Evolutionary conservation across 1,140 invertebrate species (phyloP), one percentile per base, ranked within the genome.

Genomic region (Thaumetopoea pityocampa): DNA sequence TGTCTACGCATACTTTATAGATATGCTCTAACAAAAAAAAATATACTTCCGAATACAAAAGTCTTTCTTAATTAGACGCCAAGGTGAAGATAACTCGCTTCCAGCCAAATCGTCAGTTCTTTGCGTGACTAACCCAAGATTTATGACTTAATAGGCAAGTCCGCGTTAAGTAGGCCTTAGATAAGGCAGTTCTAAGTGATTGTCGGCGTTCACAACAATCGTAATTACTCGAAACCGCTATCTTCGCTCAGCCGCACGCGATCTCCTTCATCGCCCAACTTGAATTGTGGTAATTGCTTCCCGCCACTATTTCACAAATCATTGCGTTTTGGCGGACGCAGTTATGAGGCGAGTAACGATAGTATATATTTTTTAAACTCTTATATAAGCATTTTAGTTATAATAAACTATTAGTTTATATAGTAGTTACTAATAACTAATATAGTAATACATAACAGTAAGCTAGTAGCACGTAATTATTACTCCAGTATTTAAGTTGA

Each of bases 141-240:
- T 80, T 83, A 83, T 79, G 76, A 79, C 76, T 83, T 80, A 79
- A 83, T 83, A 81, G 76, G 52, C 46, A 49, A 69, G 69, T 65
- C 59, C 47, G 64, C 67, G 67, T 69, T 77, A 81, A 81, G 73
- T 77, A 81, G 66, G 68, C 48, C 70, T 81, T 77, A 81, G 79
- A 83, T 81, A 83, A 80, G 79, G 70, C 71, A 68, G 64, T 66
- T 73, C 72, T 80, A 83, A 83, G 77, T 83, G 79, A 83, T 79
- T 83, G 79, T 83, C 77, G 79, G 74, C 60, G 64, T 63, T 77
- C 76, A 79, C 76, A 80, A 80, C 79, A 80, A 83, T 76, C 68
- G 72, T 79, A 83, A 83, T 80, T 79, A 76, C 64, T 79, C 70
- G 60, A 73, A 80, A 77, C 69, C 71, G 61, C 63, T 83, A 80